Evolutionary conservation across 1,140 invertebrate species (phyloP), one percentile per base, ranked within the genome.

Genomic region (Epicauta chinensis): DNA sequence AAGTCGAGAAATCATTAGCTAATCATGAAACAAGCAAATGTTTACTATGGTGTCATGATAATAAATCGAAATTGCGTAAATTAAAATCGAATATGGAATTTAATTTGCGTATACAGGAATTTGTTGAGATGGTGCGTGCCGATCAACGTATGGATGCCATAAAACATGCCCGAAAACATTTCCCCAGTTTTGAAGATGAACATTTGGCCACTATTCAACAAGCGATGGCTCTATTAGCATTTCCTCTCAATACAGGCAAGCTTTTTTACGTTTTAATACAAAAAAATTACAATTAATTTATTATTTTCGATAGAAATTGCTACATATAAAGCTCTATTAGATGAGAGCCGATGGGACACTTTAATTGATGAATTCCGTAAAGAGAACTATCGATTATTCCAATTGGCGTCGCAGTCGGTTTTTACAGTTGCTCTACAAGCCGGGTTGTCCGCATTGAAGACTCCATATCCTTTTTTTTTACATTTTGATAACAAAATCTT

Each of bases 31-130:
- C 93, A 4, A 75, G 77, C 2, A 89, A 90, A 61, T 97, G 94
- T 67, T 77, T 97, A n/a, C 78, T 85, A 41, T 99, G 96, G 96
- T 97, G 95, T 68, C 87, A 93, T 64, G 96, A 98, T 64, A 98
- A 99, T 75, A 89, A 92, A 68, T 96, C 93, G 2, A 98, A 97
- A 69, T 77, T 98, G 38, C 77, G 93, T 36, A 97, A 97, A 75
- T 79, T 96, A 44, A 90, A 91, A 63, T 90, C 87, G 14, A 89
- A 81, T 16, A 86, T 92, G 79, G 89, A 91, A 70, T 97, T 97
- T 67, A 93, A 94, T 70, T 77, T 98, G 47, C 80, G 93, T 16
- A 85, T 96, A 9, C 74, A 84, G 72, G 95, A 98, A 71, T 97
- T 97, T 69, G 87, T 98, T 40, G 96, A 98, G 73, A 70, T 97